These are phyloP conservation scores for Aramus guarauna DNA, from an alignment of 2,113 vertebrate genomes.

Conservation along the genomic window DNA sequence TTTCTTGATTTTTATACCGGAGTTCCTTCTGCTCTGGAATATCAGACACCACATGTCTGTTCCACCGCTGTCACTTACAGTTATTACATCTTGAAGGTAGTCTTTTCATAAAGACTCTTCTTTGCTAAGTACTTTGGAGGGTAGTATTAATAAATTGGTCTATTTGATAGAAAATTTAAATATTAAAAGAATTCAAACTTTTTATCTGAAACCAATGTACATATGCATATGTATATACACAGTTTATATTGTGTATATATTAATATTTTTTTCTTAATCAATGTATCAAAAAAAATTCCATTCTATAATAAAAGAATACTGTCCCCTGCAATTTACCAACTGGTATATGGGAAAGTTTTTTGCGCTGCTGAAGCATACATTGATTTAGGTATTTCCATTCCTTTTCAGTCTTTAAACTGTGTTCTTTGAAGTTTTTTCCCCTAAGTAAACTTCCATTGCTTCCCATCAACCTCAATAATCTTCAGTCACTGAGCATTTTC, in stretches of 20 bases:
- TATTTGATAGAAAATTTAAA: not conserved
- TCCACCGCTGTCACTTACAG: not conserved
- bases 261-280: not conserved
- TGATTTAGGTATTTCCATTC: not conserved
- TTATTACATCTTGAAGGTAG: not conserved
- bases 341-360: not conserved
- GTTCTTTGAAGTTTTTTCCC: not conserved
- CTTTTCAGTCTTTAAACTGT: not conserved
- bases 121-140: not conserved
- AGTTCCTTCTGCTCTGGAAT: not conserved
- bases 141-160: not conserved
- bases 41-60: not conserved
- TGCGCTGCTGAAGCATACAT: not conserved
- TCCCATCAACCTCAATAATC: not conserved
- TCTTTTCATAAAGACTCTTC: not conserved
- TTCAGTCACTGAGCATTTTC: not conserved
- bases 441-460: not conserved
- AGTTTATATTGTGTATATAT: not conserved
- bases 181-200: not conserved
- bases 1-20: not conserved
- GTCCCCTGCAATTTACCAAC: not conserved
- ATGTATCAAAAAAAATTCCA: not conserved
- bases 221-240: not conserved
- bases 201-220: not conserved
- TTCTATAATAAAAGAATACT: not conserved